phyloP scores from a whole-genome alignment of 2,113 vertebrate species.

The Acanthochromis polyacanthus region DNA sequence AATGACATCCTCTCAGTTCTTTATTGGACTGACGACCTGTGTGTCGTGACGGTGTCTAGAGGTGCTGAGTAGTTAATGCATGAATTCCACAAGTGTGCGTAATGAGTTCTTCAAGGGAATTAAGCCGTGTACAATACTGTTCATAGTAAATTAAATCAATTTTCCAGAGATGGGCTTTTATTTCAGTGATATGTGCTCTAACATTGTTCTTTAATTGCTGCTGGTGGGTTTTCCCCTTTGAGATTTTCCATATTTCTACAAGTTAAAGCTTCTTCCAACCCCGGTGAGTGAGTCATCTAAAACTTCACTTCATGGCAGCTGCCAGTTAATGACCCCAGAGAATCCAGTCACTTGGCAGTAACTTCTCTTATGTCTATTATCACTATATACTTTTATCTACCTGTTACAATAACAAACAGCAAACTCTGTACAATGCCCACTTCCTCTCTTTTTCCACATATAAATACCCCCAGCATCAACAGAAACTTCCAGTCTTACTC shows the following conservation, averaged over 20 bases:
- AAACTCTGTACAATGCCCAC: constrained; percentile 10
- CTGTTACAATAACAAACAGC: background rate
- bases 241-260: constrained; percentile 13
- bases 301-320: constrained; percentile 7
- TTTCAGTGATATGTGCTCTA: background rate
- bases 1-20: constrained; percentile 6
- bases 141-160: background rate
- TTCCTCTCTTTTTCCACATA: background rate
- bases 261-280: constrained; percentile 14
- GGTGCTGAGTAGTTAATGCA: background rate
- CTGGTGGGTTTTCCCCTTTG: constrained; percentile 18
- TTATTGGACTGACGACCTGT: background rate
- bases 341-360: background rate
- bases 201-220: background rate
- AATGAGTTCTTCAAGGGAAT: background rate
- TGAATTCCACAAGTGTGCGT: background rate
- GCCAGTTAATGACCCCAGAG: constrained; percentile 2
- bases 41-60: background rate
- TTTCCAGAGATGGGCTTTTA: background rate
- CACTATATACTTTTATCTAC: background rate
- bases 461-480: background rate
- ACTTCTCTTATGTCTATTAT: background rate
- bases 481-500: constrained; percentile 13
- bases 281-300: background rate
- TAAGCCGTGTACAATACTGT: background rate